Percentiles rank a stretch among this genome's conserved stretches.
Evolutionary conservation across 1,140 invertebrate species (phyloP).

Genomic region (Ips nitidus): DNA sequence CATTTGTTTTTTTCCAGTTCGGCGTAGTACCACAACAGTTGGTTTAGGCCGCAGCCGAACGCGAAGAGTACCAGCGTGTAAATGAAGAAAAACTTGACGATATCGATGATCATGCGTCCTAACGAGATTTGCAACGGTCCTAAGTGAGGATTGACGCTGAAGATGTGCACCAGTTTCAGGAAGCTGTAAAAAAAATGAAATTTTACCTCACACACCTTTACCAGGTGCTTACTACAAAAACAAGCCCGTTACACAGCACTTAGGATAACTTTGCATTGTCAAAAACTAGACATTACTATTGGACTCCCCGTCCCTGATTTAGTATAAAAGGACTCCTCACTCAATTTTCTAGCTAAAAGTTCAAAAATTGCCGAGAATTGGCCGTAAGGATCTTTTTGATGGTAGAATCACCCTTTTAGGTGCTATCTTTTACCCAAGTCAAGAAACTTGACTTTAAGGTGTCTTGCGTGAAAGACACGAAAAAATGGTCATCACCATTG

Average conservation of each 20-base stretch:
- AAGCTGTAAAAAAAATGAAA: conserved; percentile 59
- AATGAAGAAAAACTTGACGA: conserved; percentile 86
- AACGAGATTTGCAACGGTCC: conserved; percentile 85
- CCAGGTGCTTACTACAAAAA: background rate
- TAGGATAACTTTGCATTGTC: too few relatives aligned
- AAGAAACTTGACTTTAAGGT: background rate
- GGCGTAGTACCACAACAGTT: conserved; percentile 88
- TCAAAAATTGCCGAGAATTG: too few relatives aligned
- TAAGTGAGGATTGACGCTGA: conserved; percentile 88
- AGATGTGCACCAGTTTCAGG: conserved; percentile 85
- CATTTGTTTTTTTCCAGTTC: conserved; percentile 78
- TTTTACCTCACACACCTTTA: background rate
- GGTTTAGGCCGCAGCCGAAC: conserved; percentile 84
- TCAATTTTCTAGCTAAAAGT: too few relatives aligned
- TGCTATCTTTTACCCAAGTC: too few relatives aligned
- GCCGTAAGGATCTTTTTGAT: too few relatives aligned
- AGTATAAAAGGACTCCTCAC: too few relatives aligned
- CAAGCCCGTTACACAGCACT: too few relatives aligned
- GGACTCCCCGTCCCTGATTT: too few relatives aligned
- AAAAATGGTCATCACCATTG: too few relatives aligned
- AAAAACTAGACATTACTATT: too few relatives aligned
- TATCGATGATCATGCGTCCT: conserved; percentile 86
- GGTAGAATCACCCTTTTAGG: too few relatives aligned
- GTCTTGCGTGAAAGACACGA: background rate
- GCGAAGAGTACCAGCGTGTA: conserved; percentile 81